Base-by-base conservation (phyloP, 2,113 vertebrate species). In the Siniperca knerii region DNA sequence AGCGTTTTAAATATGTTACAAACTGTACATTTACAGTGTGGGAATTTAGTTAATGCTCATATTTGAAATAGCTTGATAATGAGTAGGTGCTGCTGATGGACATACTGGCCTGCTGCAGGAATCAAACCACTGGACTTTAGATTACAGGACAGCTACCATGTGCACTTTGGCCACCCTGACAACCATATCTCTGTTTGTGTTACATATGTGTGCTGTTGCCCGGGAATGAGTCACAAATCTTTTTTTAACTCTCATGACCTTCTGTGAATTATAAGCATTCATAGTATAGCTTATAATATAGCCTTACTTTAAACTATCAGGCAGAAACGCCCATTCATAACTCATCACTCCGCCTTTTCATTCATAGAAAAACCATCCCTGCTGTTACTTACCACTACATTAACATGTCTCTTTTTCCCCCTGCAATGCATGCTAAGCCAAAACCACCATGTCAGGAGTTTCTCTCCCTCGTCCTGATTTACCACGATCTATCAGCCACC, bases 241-340 rank as follows among this genome's bases (percentile, higher is more conserved):
- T 8, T 84, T 48, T 88, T 78, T 54, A 86, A 61, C 76, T 86
- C 16, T 1, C 73, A 21, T 50, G 75, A 82, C 89, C 82, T 87
- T 73, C 20, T 61, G 57, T 80, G 71, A 87, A 81, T 87, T 87
- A 82, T 76, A 83, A 78, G 73, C 85, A 69, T 85, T 83, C 65
- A 77, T 65, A 16, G 29, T 42, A 79, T 40, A 81, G 80, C 75
- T 86, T 88, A 40, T 83, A 90, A 90, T 87, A 80, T 60, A 50
- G 84, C 54, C 29, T 77, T 55, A 35, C 67, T 82, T 77, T n/a
- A 71, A 80, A 77, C 50, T 74, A 29, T 61, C 0, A 44, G 40
- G 75, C 82, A 83, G 86, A 77, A 80, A 84, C 79, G 54, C 83
- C 82, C 77, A 77, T 85, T 85, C 89, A 87, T 87, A 90, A 85